A percentile compares a stretch with the other conserved stretches of the same genome.
These are phyloP conservation scores for Cichlasoma orientale DNA, from an alignment of 2,797 vertebrate species.

Conservation along the genomic window DNA sequence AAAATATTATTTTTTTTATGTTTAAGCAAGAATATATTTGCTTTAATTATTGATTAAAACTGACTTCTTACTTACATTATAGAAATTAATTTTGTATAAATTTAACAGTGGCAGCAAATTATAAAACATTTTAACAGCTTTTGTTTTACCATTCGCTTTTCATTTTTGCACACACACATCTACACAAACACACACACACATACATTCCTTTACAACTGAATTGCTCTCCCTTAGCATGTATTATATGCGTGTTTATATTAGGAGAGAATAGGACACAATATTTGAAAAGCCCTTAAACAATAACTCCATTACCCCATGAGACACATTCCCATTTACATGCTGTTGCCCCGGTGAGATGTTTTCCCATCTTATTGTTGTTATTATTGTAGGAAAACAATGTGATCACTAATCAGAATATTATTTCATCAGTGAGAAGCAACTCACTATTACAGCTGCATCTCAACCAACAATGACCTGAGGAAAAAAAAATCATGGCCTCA, in stretches of 20 bases:
- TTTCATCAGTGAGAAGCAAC: conserved; percentile 38
- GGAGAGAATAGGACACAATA: conserved; percentile 76
- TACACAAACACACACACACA: conserved; percentile 6
- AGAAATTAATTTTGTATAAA: no score
- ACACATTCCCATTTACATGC: conserved; percentile 56
- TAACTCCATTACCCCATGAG: conserved; percentile 54
- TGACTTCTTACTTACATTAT: no score
- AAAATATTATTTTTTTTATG: not conserved
- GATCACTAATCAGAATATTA: conserved; percentile 62
- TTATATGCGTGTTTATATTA: conserved; percentile 53
- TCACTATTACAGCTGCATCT: conserved; percentile 59
- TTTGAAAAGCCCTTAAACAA: conserved; percentile 51
- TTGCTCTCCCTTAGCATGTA: conserved; percentile 26
- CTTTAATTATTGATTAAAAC: no score
- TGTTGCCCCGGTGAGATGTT: conserved; percentile 50
- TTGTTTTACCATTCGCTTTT: not conserved
- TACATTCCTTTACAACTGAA: conserved; percentile 23
- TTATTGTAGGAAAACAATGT: conserved; percentile 43
- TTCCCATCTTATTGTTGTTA: conserved; percentile 30
- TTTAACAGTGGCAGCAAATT: no score
- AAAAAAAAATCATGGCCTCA: conserved; percentile 73
- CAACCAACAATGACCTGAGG: conserved; percentile 67
- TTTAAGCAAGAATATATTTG: not conserved
- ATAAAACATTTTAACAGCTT: not conserved
- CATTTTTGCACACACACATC: not conserved